Evolutionary conservation across 2,797 vertebrate species (phyloP).

Genomic region (Oceanodroma leucorhoa): DNA sequence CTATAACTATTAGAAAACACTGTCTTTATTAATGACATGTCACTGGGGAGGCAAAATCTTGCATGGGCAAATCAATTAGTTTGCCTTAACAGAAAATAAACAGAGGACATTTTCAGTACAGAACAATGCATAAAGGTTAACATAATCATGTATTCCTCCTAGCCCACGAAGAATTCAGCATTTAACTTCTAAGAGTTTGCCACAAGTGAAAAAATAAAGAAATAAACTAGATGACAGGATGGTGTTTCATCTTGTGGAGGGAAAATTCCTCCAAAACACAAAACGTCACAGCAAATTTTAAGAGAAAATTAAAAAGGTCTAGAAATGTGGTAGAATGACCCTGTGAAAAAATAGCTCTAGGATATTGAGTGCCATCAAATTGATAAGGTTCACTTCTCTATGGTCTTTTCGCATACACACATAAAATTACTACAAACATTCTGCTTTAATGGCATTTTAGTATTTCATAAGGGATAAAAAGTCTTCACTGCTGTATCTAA

Average conservation of each 20-base stretch:
- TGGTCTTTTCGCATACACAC: not conserved
- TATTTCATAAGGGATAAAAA: not conserved
- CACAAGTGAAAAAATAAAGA: not conserved
- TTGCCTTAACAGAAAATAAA: not conserved
- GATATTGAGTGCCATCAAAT: slow-evolving; percentile 4
- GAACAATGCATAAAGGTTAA: not conserved
- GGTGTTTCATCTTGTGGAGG: not conserved
- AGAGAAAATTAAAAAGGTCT: not conserved
- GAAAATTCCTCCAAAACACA: slow-evolving; percentile 13
- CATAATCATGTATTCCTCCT: not conserved
- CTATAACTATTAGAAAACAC: not conserved
- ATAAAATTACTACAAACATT: slow-evolving; percentile 6
- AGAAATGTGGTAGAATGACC: not conserved
- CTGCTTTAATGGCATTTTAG: not conserved
- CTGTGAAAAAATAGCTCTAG: slow-evolving; percentile 8
- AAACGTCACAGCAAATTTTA: not conserved
- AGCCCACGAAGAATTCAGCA: not conserved
- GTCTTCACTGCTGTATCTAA: not conserved
- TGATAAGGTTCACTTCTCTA: not conserved
- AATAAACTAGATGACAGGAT: not conserved
- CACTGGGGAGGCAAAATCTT: not conserved
- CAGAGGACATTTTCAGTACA: not conserved
- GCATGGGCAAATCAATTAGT: not conserved
- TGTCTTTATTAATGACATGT: not conserved
- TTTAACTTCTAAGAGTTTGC: not conserved